A percentile compares a stretch with the other conserved stretches of the same genome.
Conservation (phyloP, 2,113 vertebrate species). For the Muscicapa adusta region DNA sequence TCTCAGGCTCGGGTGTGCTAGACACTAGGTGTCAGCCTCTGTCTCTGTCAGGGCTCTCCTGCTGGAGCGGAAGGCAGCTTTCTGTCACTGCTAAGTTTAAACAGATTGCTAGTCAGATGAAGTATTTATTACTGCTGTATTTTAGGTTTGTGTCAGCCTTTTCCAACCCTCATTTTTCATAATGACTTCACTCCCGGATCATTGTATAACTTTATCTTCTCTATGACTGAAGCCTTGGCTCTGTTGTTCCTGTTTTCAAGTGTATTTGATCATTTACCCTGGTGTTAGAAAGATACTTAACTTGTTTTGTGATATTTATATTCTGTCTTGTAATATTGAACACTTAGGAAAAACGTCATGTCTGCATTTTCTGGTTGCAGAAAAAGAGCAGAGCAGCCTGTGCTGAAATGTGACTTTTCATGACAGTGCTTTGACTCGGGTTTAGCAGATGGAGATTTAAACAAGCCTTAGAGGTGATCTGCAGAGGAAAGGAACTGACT, state of each 20-base stretch:
- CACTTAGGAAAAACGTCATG: constrained; percentile 61
- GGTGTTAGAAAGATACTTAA: constrained; percentile 67
- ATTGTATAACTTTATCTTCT: constrained; percentile 69
- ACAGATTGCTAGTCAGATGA: constrained; percentile 68
- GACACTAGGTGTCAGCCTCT: constrained; percentile 75
- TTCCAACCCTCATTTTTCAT: constrained; percentile 71
- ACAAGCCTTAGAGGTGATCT: constrained; percentile 61
- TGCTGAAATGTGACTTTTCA: constrained; percentile 45
- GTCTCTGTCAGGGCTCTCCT: neutral
- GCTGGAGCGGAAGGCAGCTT: constrained; percentile 52
- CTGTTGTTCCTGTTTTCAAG: constrained; percentile 62
- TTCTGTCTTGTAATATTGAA: constrained; percentile 62
- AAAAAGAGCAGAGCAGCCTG: constrained; percentile 43
- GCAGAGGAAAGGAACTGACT: constrained; percentile 6
- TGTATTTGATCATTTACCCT: constrained; percentile 71
- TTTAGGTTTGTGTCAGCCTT: constrained; percentile 72
- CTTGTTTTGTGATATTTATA: constrained; percentile 70
- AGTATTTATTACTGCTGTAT: constrained; percentile 73
- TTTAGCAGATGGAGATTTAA: constrained; percentile 45
- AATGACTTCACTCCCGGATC: constrained; percentile 62
- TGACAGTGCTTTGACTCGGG: constrained; percentile 33
- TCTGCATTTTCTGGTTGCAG: constrained; percentile 63
- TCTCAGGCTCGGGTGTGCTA: neutral
- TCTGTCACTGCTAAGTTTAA: constrained; percentile 65
- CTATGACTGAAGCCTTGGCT: constrained; percentile 60